Evolutionary conservation across 2,888 invertebrate species (phyloP).

Genomic region (Eretmocerus hayati): DNA sequence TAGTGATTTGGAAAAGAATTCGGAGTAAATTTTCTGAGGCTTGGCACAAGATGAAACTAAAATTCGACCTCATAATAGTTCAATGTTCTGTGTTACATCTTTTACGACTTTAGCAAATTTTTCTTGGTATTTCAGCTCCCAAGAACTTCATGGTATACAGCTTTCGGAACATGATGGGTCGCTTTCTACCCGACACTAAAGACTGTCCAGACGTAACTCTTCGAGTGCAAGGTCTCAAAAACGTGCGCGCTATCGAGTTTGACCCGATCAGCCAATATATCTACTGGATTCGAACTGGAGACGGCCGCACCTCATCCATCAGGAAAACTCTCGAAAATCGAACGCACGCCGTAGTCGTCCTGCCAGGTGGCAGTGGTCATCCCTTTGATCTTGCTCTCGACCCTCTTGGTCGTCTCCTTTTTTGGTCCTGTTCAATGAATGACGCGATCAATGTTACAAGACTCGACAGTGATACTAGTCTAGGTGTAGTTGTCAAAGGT

Average conservation of each 20-base stretch:
- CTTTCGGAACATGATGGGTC: conserved; percentile 73
- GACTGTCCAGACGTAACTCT: conserved; percentile 79
- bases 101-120: no score
- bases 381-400: conserved; percentile 84
- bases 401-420: conserved; percentile 72
- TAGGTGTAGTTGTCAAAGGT: conserved; percentile 66
- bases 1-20: no score
- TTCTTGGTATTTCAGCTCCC: conserved; percentile 69
- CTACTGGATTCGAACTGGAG: conserved; percentile 57
- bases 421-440: conserved; percentile 79
- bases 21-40: no score
- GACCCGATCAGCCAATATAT: conserved; percentile 67
- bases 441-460: conserved; percentile 86
- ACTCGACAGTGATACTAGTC: conserved; percentile 54
- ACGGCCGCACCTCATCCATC: conserved; percentile 70
- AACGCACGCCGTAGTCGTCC: conserved; percentile 54
- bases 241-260: conserved; percentile 77
- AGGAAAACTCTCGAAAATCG: conserved; percentile 60
- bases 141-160: conserved; percentile 80
- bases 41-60: no score
- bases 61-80: no score
- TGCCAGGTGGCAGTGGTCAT: conserved; percentile 54
- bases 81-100: no score
- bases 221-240: conserved; percentile 71
- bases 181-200: conserved; percentile 68